Evolutionary conservation across 2,113 vertebrate species (phyloP).

Genomic region (Bubo scandiacus): DNA sequence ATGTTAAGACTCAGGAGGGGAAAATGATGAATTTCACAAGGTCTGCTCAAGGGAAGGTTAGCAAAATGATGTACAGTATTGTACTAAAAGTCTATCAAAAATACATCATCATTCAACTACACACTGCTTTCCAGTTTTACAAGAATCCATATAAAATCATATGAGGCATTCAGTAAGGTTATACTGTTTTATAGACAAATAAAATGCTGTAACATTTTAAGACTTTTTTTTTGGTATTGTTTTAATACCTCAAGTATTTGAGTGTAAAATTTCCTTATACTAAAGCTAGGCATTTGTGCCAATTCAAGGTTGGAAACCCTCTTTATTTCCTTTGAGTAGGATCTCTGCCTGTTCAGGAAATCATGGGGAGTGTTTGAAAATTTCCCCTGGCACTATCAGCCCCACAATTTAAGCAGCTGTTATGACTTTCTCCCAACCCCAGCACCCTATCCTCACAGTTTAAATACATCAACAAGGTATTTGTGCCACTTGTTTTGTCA

Average conservation of each 20-base stretch:
- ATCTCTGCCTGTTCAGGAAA: neutral
- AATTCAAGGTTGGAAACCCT: neutral
- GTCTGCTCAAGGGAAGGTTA: neutral
- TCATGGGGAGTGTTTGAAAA: neutral
- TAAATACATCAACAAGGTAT: neutral
- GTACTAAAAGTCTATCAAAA: neutral
- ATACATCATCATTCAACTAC: neutral
- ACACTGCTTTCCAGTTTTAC: neutral
- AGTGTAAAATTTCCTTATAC: neutral
- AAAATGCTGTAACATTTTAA: neutral
- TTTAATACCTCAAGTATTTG: neutral
- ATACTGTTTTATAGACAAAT: constrained; percentile 14
- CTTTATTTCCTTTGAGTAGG: neutral
- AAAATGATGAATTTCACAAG: neutral
- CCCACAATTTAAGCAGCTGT: neutral
- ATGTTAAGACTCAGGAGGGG: neutral
- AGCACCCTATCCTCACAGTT: neutral
- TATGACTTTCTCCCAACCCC: neutral
- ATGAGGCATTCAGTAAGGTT: neutral
- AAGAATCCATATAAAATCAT: neutral
- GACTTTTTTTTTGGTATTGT: neutral
- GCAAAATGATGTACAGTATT: neutral
- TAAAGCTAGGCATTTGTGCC: neutral
- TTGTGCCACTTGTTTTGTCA: neutral
- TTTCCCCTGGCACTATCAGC: neutral